Percentiles rank a stretch among this genome's conserved stretches.
These are phyloP conservation scores for Platygyra sinensis DNA, from an alignment of 64 coral and sea anemone genomes.

Conservation along the genomic window DNA sequence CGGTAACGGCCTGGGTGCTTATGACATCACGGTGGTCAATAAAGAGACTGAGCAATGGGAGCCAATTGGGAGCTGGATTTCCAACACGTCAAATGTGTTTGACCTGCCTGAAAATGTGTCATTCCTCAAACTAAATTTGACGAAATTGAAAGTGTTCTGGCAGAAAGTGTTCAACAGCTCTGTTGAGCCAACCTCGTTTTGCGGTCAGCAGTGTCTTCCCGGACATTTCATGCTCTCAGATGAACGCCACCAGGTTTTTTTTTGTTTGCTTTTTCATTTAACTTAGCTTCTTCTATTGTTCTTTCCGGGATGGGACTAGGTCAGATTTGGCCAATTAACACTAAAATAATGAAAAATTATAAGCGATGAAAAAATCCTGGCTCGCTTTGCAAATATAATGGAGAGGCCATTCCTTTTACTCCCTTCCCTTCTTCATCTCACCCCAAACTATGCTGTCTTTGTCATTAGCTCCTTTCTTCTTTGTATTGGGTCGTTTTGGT, in stretches of 20 bases:
- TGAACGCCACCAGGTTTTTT: conserved; percentile 56
- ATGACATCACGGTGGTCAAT: conserved; percentile 80
- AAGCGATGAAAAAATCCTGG: too few relatives aligned
- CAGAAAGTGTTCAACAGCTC: conserved; percentile 25
- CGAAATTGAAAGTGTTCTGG: conserved; percentile 47
- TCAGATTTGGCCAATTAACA: too few relatives aligned
- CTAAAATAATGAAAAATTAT: too few relatives aligned
- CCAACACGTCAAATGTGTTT: conserved; percentile 60
- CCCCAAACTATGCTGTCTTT: too few relatives aligned
- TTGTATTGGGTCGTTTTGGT: too few relatives aligned
- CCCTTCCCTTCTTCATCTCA: too few relatives aligned
- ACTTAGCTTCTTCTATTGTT: background rate
- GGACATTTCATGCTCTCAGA: conserved; percentile 61
- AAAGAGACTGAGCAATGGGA: conserved; percentile 60
- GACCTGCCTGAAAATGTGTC: conserved; percentile 35
- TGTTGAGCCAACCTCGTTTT: conserved; percentile 47
- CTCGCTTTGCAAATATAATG: too few relatives aligned
- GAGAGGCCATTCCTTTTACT: too few relatives aligned
- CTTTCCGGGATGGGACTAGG: too few relatives aligned
- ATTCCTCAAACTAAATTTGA: conserved; percentile 65
- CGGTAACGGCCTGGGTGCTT: conserved; percentile 70
- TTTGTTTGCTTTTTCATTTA: background rate
- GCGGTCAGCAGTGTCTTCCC: conserved; percentile 63
- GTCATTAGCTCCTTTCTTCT: too few relatives aligned
- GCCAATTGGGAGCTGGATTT: conserved; percentile 70